Percentiles rank a stretch among this genome's conserved stretches.
Conservation (phyloP, 1,140 invertebrate species). For the Cephus cinctus region DNA sequence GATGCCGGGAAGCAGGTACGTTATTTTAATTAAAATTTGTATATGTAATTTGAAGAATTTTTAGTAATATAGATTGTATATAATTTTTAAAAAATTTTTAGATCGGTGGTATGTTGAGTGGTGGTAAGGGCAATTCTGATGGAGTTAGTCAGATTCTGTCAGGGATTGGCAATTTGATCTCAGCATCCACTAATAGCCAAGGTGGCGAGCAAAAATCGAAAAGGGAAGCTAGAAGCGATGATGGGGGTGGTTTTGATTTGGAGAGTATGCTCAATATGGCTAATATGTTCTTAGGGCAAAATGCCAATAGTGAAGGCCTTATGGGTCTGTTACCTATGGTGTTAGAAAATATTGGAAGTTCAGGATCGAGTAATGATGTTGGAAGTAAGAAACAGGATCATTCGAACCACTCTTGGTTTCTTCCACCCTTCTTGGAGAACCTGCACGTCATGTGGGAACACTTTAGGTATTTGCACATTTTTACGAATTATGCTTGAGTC, state of each 20-base stretch:
- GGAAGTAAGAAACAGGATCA: slow-evolving; percentile 61
- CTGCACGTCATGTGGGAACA: slow-evolving; percentile 75
- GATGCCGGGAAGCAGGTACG: slow-evolving; percentile 41
- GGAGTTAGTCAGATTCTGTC: slow-evolving; percentile 42
- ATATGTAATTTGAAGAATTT: neutral
- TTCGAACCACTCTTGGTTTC: slow-evolving; percentile 68
- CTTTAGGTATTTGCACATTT: slow-evolving; percentile 55
- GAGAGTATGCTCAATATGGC: slow-evolving; percentile 64
- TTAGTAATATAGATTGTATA: neutral
- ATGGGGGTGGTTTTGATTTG: slow-evolving; percentile 51
- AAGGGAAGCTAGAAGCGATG: slow-evolving; percentile 30
- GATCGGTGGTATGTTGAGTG: slow-evolving; percentile 26
- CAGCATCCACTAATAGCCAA: slow-evolving; percentile 19
- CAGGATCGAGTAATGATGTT: slow-evolving; percentile 53
- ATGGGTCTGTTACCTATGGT: slow-evolving; percentile 66
- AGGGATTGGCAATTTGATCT: slow-evolving; percentile 56
- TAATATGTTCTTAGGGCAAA: slow-evolving; percentile 58
- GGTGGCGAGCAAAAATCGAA: slow-evolving; percentile 30
- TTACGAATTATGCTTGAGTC: neutral
- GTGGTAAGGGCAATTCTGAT: slow-evolving; percentile 23
- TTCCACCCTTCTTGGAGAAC: slow-evolving; percentile 74
- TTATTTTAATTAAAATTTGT: neutral
- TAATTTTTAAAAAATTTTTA: slow-evolving; percentile 4
- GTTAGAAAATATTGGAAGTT: slow-evolving; percentile 58
- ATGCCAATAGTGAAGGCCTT: slow-evolving; percentile 56